Base-by-base conservation (phyloP, 1,140 invertebrate species). In the Drosophila tristis region DNA sequence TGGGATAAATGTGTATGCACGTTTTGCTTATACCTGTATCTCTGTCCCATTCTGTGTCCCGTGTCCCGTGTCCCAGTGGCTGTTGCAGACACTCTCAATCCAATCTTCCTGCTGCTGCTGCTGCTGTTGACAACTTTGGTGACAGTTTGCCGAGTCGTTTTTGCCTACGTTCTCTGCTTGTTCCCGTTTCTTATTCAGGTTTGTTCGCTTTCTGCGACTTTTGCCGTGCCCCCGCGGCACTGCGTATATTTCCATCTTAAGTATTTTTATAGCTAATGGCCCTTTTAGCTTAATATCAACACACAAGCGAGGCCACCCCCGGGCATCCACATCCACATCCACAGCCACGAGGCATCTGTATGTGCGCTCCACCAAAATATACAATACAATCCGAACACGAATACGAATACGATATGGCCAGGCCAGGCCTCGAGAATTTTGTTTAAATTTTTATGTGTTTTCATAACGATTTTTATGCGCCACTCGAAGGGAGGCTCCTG, bases 191-290 rank as follows among this genome's bases (percentile, higher is more conserved):
- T 43, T 56, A 31, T 60, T 75, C 57, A 58, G 53, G 51, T 64
- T 31, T 42, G 47, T 58, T 9, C 9, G 35, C 49, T 45, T 53
- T 50, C 25, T 70, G 20, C 45, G 50, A 43, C 42, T 79, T 67
- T 78, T 65, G 45, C 62, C 59, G 47, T 42, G 73, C 65, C 78
- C 66, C 55, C 60, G 57, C 67, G 71, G 82, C 84, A 67, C 50
- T 86, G 82, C 65, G 82, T 74, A 78, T 68, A 86, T 86, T 86
- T 82, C 65, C 82, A 82, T 87, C 76, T 86, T 87, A 87, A 86
- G 82, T 86, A 86, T 86, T 86, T 86, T 86, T 87, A 87, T 86
- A 87, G 82, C 82, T 86, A 86, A 86, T 86, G 82, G 82, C 74
- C 65, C 82, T 86, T 86, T 86, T 87, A 81, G 85, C 81, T 87